Evolutionary conservation across 2,888 invertebrate species (phyloP), one percentile per base, ranked within the genome.

Genomic region (Lottia scabra): DNA sequence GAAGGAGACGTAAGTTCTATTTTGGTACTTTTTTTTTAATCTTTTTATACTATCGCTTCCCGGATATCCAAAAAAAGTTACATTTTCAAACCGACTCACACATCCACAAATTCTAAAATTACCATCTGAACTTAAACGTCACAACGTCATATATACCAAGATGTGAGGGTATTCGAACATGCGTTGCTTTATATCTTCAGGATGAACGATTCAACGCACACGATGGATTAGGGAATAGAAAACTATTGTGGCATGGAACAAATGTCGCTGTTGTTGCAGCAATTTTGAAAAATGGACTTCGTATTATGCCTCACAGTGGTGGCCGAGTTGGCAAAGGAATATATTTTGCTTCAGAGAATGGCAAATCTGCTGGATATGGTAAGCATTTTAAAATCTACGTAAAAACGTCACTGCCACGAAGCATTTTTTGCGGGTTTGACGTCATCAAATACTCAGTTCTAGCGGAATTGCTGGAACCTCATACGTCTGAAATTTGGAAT

Each of bases 261-360:
- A 90, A 85, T 78, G 89, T 90, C n/a, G 90, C 90, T 27, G 90
- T 91, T 13, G 90, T 91, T 71, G 90, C 90, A 2, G 90, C 90
- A 78, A 90, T 90, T 74, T 81, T 90, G 76, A 89, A 90, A 75
- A 83, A 86, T 68, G 90, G 90, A 4, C 83, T 90, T n/a, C 84
- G 90, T 15, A 90, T 90, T 72, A 91, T 90, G 90, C 90, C 90
- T 15, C 90, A 90, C 82, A 89, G 89, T 78, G 90, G 90, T 2
- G 90, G 90, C 0, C 75, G 89, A 23, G 90, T 90, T 0, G 90
- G 90, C 12, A 77, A 81, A 63, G 91, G 91, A 13, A 90, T 91
- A 70, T 91, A 91, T 81, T 90, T 91, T 82, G 91, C 91, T 8
- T 90, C 90, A 4, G 90, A 91, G 78, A 87, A 89, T 75, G 77